Conservation (phyloP, 2,113 vertebrate genomes). For the Orthonyx spaldingii region DNA sequence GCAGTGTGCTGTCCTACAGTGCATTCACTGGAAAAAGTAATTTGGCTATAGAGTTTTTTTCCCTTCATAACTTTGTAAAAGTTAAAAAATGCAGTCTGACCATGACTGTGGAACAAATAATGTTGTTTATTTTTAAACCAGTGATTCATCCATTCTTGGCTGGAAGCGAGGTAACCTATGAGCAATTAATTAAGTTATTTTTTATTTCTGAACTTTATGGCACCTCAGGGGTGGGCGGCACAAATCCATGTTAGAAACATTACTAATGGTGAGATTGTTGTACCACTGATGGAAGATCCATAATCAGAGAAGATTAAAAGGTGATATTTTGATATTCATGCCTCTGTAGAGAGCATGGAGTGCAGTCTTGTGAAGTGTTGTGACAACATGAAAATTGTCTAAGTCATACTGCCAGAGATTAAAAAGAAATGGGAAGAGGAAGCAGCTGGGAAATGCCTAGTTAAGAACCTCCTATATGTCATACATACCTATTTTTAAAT, state of each 20-base stretch:
- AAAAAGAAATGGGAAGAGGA: background rate
- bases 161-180: background rate
- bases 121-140: background rate
- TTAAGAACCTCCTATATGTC: background rate
- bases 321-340: background rate
- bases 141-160: background rate
- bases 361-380: background rate
- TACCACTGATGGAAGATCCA: background rate
- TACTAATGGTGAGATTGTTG: background rate
- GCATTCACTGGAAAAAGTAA: background rate
- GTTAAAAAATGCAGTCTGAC: background rate
- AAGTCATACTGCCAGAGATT: background rate
- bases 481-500: background rate
- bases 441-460: background rate
- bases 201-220: background rate
- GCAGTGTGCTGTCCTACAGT: background rate
- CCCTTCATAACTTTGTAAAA: background rate
- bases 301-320: background rate
- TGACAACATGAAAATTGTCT: background rate
- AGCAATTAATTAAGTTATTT: background rate
- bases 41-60: background rate
- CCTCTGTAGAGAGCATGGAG: background rate
- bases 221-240: background rate
- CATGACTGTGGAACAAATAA: background rate
- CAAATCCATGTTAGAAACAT: background rate